These are phyloP conservation scores for Bostrychus sinensis DNA, from an alignment of 2,113 vertebrate species.

Conservation along the genomic window DNA sequence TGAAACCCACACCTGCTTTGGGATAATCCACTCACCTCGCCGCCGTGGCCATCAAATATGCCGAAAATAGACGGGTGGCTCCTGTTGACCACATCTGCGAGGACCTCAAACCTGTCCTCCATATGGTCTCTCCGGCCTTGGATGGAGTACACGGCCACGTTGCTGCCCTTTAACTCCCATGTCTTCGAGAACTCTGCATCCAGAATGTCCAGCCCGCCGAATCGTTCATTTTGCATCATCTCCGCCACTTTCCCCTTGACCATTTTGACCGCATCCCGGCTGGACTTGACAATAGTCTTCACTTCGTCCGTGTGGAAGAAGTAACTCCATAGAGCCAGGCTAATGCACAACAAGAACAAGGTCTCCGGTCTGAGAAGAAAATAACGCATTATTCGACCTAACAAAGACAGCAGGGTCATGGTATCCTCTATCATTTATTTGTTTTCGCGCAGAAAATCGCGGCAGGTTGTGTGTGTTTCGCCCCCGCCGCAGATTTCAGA, in stretches of 20 bases:
- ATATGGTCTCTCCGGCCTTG: conserved; percentile 97
- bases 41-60: conserved; percentile 97
- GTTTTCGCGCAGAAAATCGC: conserved; percentile 64
- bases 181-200: conserved; percentile 96
- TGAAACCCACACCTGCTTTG: background rate
- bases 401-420: conserved; percentile 97
- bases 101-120: conserved; percentile 96
- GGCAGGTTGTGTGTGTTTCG: conserved; percentile 60
- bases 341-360: conserved; percentile 95
- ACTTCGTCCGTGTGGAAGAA: conserved; percentile 99
- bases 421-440: conserved; percentile 98
- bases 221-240: conserved; percentile 95
- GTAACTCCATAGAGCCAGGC: conserved; percentile 98
- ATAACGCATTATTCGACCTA: conserved; percentile 99
- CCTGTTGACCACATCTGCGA: conserved; percentile 92
- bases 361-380: conserved; percentile 98
- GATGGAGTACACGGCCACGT: conserved; percentile 96
- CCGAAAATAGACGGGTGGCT: conserved; percentile 96
- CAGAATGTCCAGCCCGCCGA: conserved; percentile 92
- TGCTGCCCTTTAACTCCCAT: conserved; percentile 95
- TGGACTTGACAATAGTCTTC: conserved; percentile 98
- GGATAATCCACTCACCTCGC: conserved; percentile 86
- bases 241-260: conserved; percentile 98
- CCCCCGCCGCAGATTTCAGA: conserved; percentile 60
- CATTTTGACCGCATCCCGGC: conserved; percentile 97